Evolutionary conservation across 2,113 vertebrate species (phyloP).

Genomic region (Phaetusa simplex): DNA sequence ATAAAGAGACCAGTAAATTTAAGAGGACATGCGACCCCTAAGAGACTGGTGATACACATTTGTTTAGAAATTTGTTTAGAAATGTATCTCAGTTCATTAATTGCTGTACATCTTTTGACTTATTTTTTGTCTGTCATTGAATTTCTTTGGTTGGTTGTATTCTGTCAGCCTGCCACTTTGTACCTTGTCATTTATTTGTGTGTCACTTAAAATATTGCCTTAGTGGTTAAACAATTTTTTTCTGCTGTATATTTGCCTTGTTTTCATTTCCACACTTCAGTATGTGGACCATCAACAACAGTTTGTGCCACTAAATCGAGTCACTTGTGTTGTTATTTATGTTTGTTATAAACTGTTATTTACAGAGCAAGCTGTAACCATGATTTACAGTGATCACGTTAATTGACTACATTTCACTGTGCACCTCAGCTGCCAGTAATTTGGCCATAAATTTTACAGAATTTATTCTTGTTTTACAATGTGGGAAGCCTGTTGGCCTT

Average conservation of each 20-base stretch:
- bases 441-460: slow-evolving; percentile 46
- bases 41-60: not conserved
- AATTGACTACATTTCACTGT: slow-evolving; percentile 56
- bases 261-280: slow-evolving; percentile 30
- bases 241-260: slow-evolving; percentile 16
- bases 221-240: slow-evolving; percentile 1
- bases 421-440: slow-evolving; percentile 37
- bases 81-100: not conserved
- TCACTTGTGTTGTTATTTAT: slow-evolving; percentile 51
- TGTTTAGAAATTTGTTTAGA: not conserved
- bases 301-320: slow-evolving; percentile 33
- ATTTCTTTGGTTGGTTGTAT: not conserved
- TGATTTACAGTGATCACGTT: slow-evolving; percentile 59
- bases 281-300: slow-evolving; percentile 5
- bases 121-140: not conserved
- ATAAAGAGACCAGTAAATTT: not conserved
- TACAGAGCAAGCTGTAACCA: slow-evolving; percentile 37
- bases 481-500: not conserved
- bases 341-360: slow-evolving; percentile 52
- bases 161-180: not conserved
- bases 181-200: not conserved
- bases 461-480: slow-evolving; percentile 26
- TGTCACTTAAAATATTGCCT: not conserved
- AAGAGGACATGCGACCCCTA: not conserved
- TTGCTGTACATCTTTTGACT: not conserved